Evolutionary conservation across 2,113 vertebrate species (phyloP).

Genomic region (Ellobius talpinus): DNA sequence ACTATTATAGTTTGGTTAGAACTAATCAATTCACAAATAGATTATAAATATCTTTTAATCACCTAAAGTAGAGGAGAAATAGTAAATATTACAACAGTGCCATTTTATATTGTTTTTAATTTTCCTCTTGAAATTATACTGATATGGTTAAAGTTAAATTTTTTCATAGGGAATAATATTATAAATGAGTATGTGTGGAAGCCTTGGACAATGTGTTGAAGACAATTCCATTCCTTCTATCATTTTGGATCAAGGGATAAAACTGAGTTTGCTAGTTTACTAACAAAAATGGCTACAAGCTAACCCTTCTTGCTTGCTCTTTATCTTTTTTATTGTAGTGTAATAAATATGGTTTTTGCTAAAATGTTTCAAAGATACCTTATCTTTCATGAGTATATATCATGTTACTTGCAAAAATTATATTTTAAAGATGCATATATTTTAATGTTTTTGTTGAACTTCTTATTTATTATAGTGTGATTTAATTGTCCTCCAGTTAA

Average conservation of each 20-base stretch:
- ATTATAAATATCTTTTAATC: background rate
- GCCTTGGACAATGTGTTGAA: background rate
- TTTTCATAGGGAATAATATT: background rate
- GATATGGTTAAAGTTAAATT: background rate
- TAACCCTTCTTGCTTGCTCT: background rate
- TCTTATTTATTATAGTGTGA: slow-evolving; percentile 66
- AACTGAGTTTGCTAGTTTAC: background rate
- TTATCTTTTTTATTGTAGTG: background rate
- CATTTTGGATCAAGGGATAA: background rate
- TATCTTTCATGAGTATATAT: background rate
- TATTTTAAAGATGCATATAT: slow-evolving; percentile 56
- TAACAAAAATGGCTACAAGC: background rate
- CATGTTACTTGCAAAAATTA: slow-evolving; percentile 32
- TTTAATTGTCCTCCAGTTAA: slow-evolving; percentile 72
- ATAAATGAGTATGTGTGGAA: background rate
- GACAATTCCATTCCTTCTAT: background rate
- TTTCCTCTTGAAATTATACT: background rate
- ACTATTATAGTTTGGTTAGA: background rate
- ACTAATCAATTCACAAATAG: background rate
- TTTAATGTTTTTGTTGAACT: slow-evolving; percentile 71
- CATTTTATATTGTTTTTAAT: background rate
- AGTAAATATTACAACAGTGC: background rate
- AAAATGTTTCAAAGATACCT: background rate
- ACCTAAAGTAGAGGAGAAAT: background rate
- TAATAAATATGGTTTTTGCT: background rate